These are phyloP conservation scores for Oryzias javanicus DNA, from an alignment of 2,113 vertebrate species.

Conservation along the genomic window DNA sequence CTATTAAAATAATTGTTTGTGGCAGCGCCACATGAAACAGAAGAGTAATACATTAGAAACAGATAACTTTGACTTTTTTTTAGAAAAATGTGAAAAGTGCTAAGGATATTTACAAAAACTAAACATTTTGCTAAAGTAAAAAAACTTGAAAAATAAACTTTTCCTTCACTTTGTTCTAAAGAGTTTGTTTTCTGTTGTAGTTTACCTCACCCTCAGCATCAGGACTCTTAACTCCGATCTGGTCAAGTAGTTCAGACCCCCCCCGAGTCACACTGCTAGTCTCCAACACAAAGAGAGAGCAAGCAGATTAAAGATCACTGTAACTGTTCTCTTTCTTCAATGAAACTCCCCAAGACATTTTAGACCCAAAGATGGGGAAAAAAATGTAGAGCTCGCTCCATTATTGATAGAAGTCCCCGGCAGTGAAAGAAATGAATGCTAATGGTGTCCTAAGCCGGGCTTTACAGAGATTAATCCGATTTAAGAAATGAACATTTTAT, in stretches of 20 bases:
- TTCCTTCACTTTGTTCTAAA: too few species aligned
- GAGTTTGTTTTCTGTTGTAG: too few species aligned
- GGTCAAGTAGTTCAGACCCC: slow-evolving; percentile 30
- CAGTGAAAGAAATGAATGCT: slow-evolving; percentile 71
- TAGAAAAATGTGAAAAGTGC: too few species aligned
- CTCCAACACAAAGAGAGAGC: slow-evolving; percentile 42
- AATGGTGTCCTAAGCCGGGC: slow-evolving; percentile 65
- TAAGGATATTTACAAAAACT: too few species aligned
- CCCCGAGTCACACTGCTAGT: slow-evolving; percentile 26
- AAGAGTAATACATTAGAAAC: too few species aligned
- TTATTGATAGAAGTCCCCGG: slow-evolving; percentile 72
- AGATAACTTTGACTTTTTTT: too few species aligned
- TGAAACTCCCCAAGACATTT: slow-evolving; percentile 59
- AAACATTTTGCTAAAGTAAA: too few species aligned
- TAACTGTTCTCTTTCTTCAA: slow-evolving; percentile 56
- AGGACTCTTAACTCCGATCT: slow-evolving; percentile 2
- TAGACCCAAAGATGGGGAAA: slow-evolving; percentile 54
- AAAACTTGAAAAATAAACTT: too few species aligned
- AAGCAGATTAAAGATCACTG: slow-evolving; percentile 57
- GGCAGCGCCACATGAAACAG: too few species aligned
- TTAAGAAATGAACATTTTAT: slow-evolving; percentile 70
- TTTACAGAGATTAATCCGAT: slow-evolving; percentile 73
- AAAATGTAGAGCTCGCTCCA: slow-evolving; percentile 56
- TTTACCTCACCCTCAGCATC: too few species aligned
- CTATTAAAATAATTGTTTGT: too few species aligned